Conservation (phyloP, 2,113 vertebrate species). For the Ochotona princeps region DNA sequence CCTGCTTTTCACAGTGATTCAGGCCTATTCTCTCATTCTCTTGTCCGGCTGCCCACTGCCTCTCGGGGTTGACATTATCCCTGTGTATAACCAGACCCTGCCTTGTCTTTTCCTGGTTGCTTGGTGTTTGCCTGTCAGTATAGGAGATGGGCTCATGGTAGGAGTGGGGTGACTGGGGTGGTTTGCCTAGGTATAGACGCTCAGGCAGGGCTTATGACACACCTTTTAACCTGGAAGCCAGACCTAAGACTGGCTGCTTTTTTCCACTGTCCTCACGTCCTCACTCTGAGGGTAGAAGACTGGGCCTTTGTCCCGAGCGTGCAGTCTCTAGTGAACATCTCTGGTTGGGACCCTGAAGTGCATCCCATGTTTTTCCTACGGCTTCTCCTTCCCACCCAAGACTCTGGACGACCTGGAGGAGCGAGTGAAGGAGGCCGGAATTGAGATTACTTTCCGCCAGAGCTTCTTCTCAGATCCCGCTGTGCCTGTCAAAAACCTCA, state of each 20-base stretch:
- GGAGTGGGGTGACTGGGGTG: not conserved
- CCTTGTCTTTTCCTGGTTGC: not conserved
- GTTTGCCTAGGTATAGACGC: not conserved
- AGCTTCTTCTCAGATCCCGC: slow-evolving; percentile 97
- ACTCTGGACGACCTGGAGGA: slow-evolving; percentile 96
- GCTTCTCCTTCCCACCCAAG: slow-evolving; percentile 78
- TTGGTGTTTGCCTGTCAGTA: not conserved
- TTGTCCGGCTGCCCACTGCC: slow-evolving; percentile 30
- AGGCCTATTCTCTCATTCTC: slow-evolving; percentile 22
- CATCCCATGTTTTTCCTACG: not conserved
- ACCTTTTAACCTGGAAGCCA: not conserved
- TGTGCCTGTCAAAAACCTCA: slow-evolving; percentile 96
- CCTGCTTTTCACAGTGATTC: not conserved
- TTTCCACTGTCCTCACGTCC: not conserved
- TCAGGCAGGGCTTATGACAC: not conserved
- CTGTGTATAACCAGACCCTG: not conserved
- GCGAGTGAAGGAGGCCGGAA: slow-evolving; percentile 93
- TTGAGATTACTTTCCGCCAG: slow-evolving; percentile 97
- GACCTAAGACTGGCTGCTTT: not conserved
- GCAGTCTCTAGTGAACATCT: not conserved
- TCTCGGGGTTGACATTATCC: not conserved
- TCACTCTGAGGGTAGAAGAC: not conserved
- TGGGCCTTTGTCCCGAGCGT: not conserved
- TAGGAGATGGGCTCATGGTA: not conserved
- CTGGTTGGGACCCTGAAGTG: not conserved